Evolutionary conservation across 2,888 invertebrate genomes (phyloP), one percentile per base, ranked within the genome.

Genomic region (Andrena haemorrhoa): DNA sequence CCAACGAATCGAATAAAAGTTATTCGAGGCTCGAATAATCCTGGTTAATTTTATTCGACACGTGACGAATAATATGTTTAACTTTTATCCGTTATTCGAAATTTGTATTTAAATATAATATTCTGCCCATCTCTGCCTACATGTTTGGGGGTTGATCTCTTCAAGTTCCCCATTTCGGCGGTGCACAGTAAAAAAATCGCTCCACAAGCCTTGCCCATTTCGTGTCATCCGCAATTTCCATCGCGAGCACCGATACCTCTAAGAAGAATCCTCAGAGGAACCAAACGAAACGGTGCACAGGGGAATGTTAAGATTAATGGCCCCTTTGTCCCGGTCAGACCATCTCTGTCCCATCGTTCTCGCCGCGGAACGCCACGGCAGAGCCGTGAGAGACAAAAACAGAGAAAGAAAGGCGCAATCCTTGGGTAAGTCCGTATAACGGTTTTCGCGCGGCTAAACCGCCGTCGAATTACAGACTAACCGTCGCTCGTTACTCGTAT

Each of bases 381-480:
- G 73, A 26, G 47, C 16, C 66, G 56, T 35, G 66, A 56, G 61
- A 72, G 70, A 58, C 63, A 74, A 51, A 83, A 78, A 75, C 71
- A 58, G 56, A 73, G 71, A 76, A 77, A 76, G 79, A 79, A 79
- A 70, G 72, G 41, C 49, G 81, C 71, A 81, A 80, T 86, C 84
- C 71, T 73, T 66, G 49, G 63, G 70, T 83, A 80, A 87, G 86
- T 79, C 85, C 78, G 86, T 79, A 76, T 88, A 87, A 88, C 86
- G 86, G 88, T 83, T 77, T 65, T 78, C 81, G 81, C 81, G 74
- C 74, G 74, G 79, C 85, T 85, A 83, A 86, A 85, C 79, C 82
- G 72, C 74, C 76, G 73, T 83, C 87, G 85, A 85, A 79, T 88
- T 87, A 82, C 87, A 82, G 83, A 86, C 79, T 82, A 86, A 86